A percentile compares a stretch with the other conserved stretches of the same genome.
Conservation (phyloP, 2,797 vertebrate species). For the Onychomys torridus region DNA sequence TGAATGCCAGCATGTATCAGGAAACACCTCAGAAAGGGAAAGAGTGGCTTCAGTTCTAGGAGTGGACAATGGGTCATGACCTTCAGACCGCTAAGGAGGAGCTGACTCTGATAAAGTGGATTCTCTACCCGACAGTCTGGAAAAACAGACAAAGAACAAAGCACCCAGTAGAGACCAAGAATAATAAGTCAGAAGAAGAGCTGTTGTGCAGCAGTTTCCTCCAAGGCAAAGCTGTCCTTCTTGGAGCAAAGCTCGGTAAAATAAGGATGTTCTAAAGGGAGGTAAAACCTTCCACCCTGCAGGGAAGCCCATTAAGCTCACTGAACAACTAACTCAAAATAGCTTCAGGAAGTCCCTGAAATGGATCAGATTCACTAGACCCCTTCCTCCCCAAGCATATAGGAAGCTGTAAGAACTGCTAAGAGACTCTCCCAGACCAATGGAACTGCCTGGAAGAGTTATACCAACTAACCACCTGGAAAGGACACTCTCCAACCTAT, state of each 20-base stretch:
- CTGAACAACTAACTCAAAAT: not conserved
- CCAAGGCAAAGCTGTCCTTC: not conserved
- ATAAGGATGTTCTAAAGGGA: not conserved
- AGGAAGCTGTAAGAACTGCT: not conserved
- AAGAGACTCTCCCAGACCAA: not conserved
- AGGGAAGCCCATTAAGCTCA: not conserved
- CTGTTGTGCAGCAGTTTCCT: not conserved
- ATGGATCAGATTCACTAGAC: not conserved
- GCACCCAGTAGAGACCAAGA: not conserved
- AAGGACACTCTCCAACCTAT: not conserved
- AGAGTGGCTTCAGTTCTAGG: not conserved
- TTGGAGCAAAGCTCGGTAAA: not conserved
- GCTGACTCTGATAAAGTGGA: not conserved
- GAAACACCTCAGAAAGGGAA: not conserved
- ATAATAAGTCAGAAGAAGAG: not conserved
- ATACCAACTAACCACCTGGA: not conserved
- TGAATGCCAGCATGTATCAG: not conserved
- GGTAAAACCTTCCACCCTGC: not conserved
- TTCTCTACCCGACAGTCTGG: not conserved
- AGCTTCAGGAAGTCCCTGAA: not conserved
- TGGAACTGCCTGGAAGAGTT: not conserved
- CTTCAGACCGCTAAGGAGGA: not conserved
- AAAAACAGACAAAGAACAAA: not conserved
- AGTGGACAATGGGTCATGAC: not conserved
- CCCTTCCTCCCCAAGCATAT: not conserved